Percentiles rank a stretch among this genome's conserved stretches.
Evolutionary conservation across 2,113 vertebrate genomes (phyloP).

Genomic region (Aleadryas rufinucha): DNA sequence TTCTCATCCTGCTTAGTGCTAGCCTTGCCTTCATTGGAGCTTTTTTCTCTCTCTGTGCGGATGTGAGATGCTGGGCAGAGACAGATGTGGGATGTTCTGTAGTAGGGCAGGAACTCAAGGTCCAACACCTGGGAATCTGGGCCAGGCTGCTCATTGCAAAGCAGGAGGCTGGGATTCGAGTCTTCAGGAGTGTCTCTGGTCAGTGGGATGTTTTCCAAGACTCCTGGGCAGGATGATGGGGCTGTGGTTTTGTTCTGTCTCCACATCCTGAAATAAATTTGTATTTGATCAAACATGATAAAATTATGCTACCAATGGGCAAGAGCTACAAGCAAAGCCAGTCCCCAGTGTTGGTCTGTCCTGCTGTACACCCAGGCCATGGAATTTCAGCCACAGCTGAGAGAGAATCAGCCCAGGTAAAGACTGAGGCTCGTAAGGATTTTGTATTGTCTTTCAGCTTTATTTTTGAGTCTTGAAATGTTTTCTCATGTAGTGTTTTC

Average conservation of each 20-base stretch:
- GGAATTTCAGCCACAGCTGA: rapidly evolving
- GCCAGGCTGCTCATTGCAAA: neutral
- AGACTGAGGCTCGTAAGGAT: neutral
- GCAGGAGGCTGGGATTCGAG: neutral
- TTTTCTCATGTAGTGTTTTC: neutral
- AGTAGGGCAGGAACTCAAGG: conserved; percentile 27
- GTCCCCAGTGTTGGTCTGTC: neutral
- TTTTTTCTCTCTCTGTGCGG: neutral
- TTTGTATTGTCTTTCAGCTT: neutral
- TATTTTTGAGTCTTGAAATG: neutral
- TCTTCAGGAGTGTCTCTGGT: neutral
- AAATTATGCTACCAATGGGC: neutral
- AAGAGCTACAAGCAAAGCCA: neutral
- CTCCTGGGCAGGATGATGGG: neutral
- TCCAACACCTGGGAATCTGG: neutral
- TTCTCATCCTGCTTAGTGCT: neutral
- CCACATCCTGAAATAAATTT: conserved; percentile 26
- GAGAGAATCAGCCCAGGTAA: neutral
- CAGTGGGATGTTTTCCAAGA: neutral
- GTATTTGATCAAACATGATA: neutral
- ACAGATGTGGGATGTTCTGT: neutral
- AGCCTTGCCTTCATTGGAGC: neutral
- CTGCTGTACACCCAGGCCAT: neutral
- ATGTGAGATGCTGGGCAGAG: neutral
- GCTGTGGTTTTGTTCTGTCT: neutral